Evolutionary conservation across 1,140 invertebrate genomes (phyloP), one percentile per base, ranked within the genome.

Genomic region (Lepidurus couesii): DNA sequence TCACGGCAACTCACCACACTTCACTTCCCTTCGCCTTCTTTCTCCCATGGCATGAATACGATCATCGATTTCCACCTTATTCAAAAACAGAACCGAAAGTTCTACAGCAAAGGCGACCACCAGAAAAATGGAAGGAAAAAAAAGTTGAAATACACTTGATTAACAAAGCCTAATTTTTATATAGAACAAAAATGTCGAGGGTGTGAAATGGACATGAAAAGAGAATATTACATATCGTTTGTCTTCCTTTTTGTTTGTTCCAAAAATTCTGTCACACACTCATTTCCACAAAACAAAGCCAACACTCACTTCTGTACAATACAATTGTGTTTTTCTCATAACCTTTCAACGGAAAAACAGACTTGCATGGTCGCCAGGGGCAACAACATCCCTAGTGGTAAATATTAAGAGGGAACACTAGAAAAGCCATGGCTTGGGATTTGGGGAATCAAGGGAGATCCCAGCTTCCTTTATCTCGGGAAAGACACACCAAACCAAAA

Each of bases 121-220:
- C 34, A 34, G 53, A 65, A 65, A 65, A 21, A n/a, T 65, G 1
- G 6, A 21, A n/a, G 21, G 53, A 65, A 10, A 21, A 65, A 65
- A 65, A 65, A 65, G 13, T 65, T 65, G 53, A 65, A 34, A 65
- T 65, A 65, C 8, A 65, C 53, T 65, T 65, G 53, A 65, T 65
- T 65, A 65, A 65, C 53, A 65, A n/a, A 65, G 53, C 53, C 53
- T 65, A 65, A 65, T 65, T 65, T 65, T 65, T 65, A 65, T 65
- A 65, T 65, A 65, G 21, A 65, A 65, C 53, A 65, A 65, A 65
- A 65, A 16, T 11, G 53, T 34, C 34, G 34, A 34, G 34, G 34
- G 53, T 21, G 53, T 21, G 16, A 65, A 65, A 65, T 65, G 53
- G 53, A 65, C 21, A 65, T 21, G 53, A 65, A 65, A 65, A 65